These are phyloP conservation scores for Drosophila fulvimacula DNA, from an alignment of 2,888 invertebrate species.

Conservation along the genomic window DNA sequence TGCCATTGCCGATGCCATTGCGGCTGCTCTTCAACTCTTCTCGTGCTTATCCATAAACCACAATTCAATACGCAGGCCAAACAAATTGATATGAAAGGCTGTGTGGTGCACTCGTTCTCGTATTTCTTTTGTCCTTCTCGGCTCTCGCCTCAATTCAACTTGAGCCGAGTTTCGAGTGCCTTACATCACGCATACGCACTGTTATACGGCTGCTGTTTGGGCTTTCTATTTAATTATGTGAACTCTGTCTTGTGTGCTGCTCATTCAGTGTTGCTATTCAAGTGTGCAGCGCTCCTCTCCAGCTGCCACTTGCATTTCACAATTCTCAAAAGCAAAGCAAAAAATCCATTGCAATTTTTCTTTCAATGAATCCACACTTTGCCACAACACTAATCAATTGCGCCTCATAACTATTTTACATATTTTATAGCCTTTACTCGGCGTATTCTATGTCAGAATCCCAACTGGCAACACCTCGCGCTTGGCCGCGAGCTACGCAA, in stretches of 20 bases:
- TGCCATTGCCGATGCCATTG: slow-evolving; percentile 2
- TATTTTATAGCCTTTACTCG: background rate
- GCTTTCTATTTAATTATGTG: slow-evolving; percentile 78
- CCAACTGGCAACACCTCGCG: slow-evolving; percentile 25
- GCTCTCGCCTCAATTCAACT: slow-evolving; percentile 31
- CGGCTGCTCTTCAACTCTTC: slow-evolving; percentile 16
- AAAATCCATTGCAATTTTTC: slow-evolving; percentile 26
- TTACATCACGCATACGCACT: slow-evolving; percentile 57
- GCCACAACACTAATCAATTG: slow-evolving; percentile 44
- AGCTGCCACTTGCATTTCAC: slow-evolving; percentile 6
- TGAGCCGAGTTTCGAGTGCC: slow-evolving; percentile 55
- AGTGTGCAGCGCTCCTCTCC: slow-evolving; percentile 26
- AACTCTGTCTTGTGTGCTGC: slow-evolving; percentile 47
- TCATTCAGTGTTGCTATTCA: slow-evolving; percentile 59
- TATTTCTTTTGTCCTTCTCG: slow-evolving; percentile 21
- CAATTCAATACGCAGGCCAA: slow-evolving; percentile 73
- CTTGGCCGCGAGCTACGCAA: slow-evolving; percentile 57
- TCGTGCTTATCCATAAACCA: slow-evolving; percentile 63
- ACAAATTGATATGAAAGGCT: slow-evolving; percentile 71
- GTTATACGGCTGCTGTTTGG: slow-evolving; percentile 39
- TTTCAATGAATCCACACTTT: slow-evolving; percentile 5
- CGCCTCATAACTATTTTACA: slow-evolving; percentile 1
- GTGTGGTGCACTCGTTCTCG: slow-evolving; percentile 13
- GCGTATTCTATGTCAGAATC: background rate
- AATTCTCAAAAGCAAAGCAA: slow-evolving; percentile 1